Conservation (phyloP, 2,888 invertebrate genomes). For the Agrilus biguttatus region DNA sequence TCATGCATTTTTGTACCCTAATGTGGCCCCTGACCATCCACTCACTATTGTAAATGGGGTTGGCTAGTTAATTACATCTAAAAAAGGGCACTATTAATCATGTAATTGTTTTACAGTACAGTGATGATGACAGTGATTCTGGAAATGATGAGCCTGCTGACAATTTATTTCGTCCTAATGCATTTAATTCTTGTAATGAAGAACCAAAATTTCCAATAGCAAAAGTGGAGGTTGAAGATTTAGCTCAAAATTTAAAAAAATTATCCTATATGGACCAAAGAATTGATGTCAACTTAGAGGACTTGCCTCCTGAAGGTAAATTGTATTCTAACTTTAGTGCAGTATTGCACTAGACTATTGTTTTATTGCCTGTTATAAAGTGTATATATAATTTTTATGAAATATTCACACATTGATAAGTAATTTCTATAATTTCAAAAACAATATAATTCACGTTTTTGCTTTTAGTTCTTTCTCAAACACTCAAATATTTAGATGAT, state of each 20-base stretch:
- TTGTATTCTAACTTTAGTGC: not conserved
- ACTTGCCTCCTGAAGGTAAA: constrained; percentile 22
- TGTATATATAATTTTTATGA: not conserved
- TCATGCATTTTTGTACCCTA: constrained; percentile 83
- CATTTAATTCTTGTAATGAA: constrained; percentile 6
- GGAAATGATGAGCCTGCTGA: constrained; percentile 90
- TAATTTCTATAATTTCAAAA: constrained; percentile 3
- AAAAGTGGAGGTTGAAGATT: constrained; percentile 12
- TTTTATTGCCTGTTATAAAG: not conserved
- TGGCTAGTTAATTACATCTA: not conserved
- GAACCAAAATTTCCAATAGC: constrained; percentile 8
- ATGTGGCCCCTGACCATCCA: constrained; percentile 31
- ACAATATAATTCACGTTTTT: constrained; percentile 7
- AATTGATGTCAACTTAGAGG: constrained; percentile 17
- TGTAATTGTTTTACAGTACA: constrained; percentile 44
- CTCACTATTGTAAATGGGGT: constrained; percentile 11
- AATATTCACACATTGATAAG: not conserved
- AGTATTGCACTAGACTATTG: not conserved
- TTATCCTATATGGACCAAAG: constrained; percentile 11
- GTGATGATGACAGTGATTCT: constrained; percentile 68
- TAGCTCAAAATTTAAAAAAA: constrained; percentile 13
- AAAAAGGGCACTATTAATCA: not conserved
- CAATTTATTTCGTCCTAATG: constrained; percentile 24
- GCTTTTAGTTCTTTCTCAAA: constrained; percentile 64
- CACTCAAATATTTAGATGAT: constrained; percentile 84